Conservation (phyloP, 2,113 vertebrate species). For the Ptilonorhynchus violaceus region DNA sequence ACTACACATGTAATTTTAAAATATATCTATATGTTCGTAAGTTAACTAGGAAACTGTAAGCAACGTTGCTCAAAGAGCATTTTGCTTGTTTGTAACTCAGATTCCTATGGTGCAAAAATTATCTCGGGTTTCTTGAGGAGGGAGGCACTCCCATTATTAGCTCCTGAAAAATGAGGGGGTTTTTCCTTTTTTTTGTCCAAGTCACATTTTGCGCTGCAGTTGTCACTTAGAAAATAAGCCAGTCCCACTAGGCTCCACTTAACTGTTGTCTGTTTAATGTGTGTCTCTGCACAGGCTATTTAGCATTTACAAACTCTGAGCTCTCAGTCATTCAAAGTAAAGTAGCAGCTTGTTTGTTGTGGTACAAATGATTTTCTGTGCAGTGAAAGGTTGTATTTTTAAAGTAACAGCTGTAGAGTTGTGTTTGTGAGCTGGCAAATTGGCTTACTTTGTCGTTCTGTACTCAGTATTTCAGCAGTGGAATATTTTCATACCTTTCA, state of each 20-base stretch:
- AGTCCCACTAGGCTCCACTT: not conserved
- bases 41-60: not conserved
- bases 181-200: not conserved
- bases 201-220: not conserved
- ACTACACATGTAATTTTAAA: not conserved
- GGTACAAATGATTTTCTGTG: not conserved
- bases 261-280: not conserved
- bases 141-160: not conserved
- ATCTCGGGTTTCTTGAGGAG: not conserved
- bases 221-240: not conserved
- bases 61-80: not conserved
- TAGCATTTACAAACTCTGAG: not conserved
- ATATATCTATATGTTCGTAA: not conserved
- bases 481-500: not conserved
- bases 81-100: not conserved
- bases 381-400: not conserved
- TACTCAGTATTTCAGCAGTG: not conserved
- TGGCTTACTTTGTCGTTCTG: not conserved
- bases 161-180: not conserved
- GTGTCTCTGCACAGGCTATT: not conserved
- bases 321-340: not conserved
- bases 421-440: not conserved
- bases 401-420: not conserved
- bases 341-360: not conserved
- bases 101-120: not conserved